A percentile compares a stretch with the other conserved stretches of the same genome.
Conservation (phyloP, 2,888 invertebrate genomes). For the Actias luna region DNA sequence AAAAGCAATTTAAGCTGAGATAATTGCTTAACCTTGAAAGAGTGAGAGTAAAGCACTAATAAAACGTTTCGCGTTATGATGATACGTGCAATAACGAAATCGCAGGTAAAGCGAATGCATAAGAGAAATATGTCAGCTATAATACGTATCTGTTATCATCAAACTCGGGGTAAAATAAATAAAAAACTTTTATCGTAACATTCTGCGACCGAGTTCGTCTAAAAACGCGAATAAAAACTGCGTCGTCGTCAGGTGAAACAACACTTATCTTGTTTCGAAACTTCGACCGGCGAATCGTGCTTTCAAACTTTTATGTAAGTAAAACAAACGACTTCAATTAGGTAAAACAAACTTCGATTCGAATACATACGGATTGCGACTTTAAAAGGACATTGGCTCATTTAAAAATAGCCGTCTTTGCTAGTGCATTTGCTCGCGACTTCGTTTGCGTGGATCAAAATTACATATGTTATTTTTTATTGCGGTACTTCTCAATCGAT, state of each 20-base stretch:
- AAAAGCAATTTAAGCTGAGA: no score
- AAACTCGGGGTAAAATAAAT: background rate
- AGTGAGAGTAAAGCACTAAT: no score
- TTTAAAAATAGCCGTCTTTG: background rate
- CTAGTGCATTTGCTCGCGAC: no score
- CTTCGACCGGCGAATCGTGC: slow-evolving; percentile 21
- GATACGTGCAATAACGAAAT: no score
- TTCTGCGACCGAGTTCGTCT: slow-evolving; percentile 1
- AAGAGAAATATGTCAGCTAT: background rate
- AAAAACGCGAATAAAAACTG: background rate
- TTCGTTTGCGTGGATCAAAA: no score
- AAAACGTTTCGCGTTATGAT: no score
- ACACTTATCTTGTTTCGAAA: slow-evolving; percentile 28
- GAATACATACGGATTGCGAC: background rate
- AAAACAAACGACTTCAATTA: background rate
- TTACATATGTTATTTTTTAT: no score
- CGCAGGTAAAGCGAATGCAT: no score
- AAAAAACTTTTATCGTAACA: background rate
- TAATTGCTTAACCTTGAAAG: no score
- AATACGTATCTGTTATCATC: background rate
- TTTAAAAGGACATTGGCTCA: background rate
- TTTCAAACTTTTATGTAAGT: slow-evolving; percentile 5
- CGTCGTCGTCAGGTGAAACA: slow-evolving; percentile 25
- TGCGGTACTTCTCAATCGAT: no score
- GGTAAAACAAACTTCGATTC: slow-evolving; percentile 1